phyloP scores from a whole-genome alignment of 2,797 vertebrate genomes.

The Eulemur coronatus region DNA sequence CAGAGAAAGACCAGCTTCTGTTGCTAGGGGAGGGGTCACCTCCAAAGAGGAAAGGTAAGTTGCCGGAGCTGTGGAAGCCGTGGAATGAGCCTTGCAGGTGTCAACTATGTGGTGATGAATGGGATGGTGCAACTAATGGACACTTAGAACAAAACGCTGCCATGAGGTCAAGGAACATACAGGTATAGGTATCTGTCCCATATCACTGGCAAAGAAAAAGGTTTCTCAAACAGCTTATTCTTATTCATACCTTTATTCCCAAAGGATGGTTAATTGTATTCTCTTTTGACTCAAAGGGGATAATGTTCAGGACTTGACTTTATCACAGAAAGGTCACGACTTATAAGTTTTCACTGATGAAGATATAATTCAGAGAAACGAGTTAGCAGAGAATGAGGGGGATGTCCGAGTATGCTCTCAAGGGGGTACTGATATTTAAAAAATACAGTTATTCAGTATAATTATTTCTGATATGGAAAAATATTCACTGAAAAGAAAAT shows the following conservation, averaged over 20 bases:
- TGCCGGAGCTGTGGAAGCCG: too few species aligned
- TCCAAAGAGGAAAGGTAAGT: not conserved
- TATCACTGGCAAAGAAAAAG: not conserved
- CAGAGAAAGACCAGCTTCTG: not conserved
- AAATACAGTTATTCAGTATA: not conserved
- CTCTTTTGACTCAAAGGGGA: too few species aligned
- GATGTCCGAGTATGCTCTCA: too few species aligned
- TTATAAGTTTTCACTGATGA: not conserved
- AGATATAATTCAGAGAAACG: not conserved
- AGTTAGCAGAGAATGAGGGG: not conserved
- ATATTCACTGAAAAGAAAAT: not conserved
- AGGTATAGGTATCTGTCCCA: not conserved
- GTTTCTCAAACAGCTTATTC: not conserved
- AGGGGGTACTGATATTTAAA: not conserved
- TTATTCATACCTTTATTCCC: not conserved
- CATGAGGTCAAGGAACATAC: fast-evolving
- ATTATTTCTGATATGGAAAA: not conserved
- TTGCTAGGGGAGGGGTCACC: too few species aligned
- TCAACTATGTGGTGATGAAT: too few species aligned
- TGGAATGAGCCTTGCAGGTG: not conserved
- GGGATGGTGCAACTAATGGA: fast-evolving
- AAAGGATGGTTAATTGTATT: not conserved
- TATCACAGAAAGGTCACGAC: not conserved
- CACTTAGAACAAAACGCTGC: not conserved
- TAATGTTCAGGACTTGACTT: not conserved